phyloP scores from a whole-genome alignment of 2,113 vertebrate genomes.

The Dicerorhinus sumatrensis region DNA sequence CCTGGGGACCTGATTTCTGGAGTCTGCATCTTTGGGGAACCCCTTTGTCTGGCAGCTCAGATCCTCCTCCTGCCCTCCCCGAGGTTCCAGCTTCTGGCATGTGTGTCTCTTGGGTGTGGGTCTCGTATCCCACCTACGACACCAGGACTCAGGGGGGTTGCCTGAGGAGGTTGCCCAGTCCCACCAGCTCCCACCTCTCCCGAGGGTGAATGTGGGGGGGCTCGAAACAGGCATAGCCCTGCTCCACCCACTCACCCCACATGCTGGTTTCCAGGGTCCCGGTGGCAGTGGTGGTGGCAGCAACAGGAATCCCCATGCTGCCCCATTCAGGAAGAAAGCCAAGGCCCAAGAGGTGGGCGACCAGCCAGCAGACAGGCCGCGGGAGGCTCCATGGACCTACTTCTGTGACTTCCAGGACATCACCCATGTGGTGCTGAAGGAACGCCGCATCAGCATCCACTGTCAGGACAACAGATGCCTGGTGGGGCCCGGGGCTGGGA shows the following conservation, averaged over 20 bases:
- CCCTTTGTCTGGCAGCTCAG: neutral
- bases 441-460: constrained; percentile 87
- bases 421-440: constrained; percentile 91
- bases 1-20: neutral
- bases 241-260: fast-evolving
- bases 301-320: neutral
- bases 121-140: neutral
- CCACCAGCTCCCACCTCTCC: neutral
- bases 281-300: fast-evolving
- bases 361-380: neutral
- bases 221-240: no score
- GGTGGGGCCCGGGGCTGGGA: constrained; percentile 84
- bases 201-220: fast-evolving
- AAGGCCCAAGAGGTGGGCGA: neutral
- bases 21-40: neutral
- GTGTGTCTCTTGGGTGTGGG: neutral
- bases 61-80: neutral
- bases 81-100: neutral
- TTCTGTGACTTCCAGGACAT: constrained; percentile 96
- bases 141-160: neutral
- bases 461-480: constrained; percentile 93
- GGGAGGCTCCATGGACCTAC: constrained; percentile 80
- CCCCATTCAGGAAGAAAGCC: constrained; percentile 57
- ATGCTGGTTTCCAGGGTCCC: constrained; percentile 30
- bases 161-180: neutral